Evolutionary conservation across 2,888 invertebrate genomes (phyloP), one percentile per base, ranked within the genome.

Genomic region (Sphaerophoria taeniata): DNA sequence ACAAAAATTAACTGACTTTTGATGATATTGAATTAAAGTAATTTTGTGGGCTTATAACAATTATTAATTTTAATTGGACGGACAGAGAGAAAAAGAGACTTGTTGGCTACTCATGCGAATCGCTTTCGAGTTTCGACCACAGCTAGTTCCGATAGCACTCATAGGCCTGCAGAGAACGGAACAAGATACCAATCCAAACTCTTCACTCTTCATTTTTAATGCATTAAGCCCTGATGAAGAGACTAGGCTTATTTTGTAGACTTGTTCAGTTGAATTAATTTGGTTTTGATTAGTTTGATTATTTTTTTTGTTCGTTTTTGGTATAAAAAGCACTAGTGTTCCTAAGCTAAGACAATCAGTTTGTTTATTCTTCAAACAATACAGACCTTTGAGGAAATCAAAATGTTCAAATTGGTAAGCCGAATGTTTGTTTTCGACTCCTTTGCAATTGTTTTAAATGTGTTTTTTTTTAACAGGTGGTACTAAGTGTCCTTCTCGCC

Each of bases 61-160:
- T 43, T 11, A 43, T 85, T 85, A 77, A 63, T 51, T 79, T 60
- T 71, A 81, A 85, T 81, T 76, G 73, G 49, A 47, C 31, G 67
- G 63, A 69, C 65, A 75, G 65, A 79, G 84, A 75, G 85, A 24
- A 24, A 24, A 24, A 24, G 24, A 24, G 24, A 24, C 24, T 24
- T 2, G 24, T 24, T 24, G 33, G 34, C 63, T 69, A 73, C 72
- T 85, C 85, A 81, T 73, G 80, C 85, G 80, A 24, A 85, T 80
- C 81, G 73, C 34, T 36, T 72, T 55, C 43, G 67, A 75, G 24
- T 36, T 72, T 55, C 43, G 67, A 75, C 85, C 75, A 61, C 80
- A 80, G 63, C 60, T 47, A 36, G 33, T 70, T 75, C 51, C 75
- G 53, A 69, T 49, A 45, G 51, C 12, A 69, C 43, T 39, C 58